Base-by-base conservation (phyloP, 2,888 invertebrate genomes). In the Microctonus aethiopoides region DNA sequence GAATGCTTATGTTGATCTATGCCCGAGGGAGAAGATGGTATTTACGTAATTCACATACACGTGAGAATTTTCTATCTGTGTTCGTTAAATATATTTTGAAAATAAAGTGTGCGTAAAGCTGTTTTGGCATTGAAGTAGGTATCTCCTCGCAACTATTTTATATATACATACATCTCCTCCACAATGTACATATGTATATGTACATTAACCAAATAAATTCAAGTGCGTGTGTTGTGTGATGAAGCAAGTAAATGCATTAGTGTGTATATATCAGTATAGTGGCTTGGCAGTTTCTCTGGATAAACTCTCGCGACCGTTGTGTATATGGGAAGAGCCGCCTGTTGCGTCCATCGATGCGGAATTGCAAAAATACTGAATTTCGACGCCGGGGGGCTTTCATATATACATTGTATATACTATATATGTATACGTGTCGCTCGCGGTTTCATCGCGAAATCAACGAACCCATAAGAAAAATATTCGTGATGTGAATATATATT, bases 311-410 rank as follows among this genome's bases (percentile, higher is more conserved):
- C 16, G 54, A 29, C 20, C 36, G 51, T 72, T 72, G 68, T 73
- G 76, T 24, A 29, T 80, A 77, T 82, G 81, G 80, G 81, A 83
- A 81, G 75, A 77, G 75, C 78, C 78, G 83, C 81, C 81, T 83
- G 83, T 81, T 82, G 80, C 81, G 78, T 78, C 74, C 76, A 77
- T 80, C 79, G 78, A 75, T 72, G 80, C 79, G 80, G 79, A 81
- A 82, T 83, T 80, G 78, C 72, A 82, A 82, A 82, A 83, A 81
- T 81, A 81, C 77, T 75, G 74, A 79, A 78, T 76, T 79, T 77
- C 72, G 54, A 71, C 60, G 72, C 73, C 71, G 36, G 63, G 26
- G 74, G n/a, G n/a, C n/a, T n/a, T n/a, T n/a, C n/a, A n/a, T n/a
- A n/a, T n/a, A n/a, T n/a, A n/a, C 76, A 72, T 74, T 74, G 68